phyloP scores from a whole-genome alignment of 2,797 vertebrate genomes.

The Pseudocheirus occidentalis region DNA sequence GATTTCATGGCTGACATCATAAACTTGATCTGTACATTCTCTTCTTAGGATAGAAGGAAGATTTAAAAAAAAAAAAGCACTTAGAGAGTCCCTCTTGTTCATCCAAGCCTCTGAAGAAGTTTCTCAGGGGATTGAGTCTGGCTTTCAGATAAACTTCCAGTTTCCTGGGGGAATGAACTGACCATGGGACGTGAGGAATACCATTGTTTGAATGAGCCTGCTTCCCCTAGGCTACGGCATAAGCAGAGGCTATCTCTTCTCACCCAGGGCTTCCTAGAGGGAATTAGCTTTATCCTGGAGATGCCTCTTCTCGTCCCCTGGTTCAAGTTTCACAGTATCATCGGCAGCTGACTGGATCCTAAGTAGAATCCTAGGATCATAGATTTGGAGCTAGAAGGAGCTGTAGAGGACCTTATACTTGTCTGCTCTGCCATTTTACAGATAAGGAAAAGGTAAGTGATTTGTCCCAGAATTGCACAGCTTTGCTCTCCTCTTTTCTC shows the following conservation, averaged over 20 bases:
- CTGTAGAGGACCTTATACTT: neutral
- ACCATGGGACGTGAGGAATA: neutral
- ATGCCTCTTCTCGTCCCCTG: neutral
- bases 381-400: neutral
- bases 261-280: neutral
- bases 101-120: neutral
- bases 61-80: neutral
- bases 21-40: neutral
- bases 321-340: neutral
- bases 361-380: neutral
- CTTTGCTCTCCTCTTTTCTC: neutral
- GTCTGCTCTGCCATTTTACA: neutral
- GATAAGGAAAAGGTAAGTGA: neutral
- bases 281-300: neutral
- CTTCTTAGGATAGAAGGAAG: neutral
- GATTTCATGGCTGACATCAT: neutral
- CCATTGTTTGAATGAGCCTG: neutral
- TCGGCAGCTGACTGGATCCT: neutral
- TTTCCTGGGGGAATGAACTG: neutral
- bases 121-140: neutral
- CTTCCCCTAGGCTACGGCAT: neutral
- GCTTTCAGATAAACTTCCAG: neutral
- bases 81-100: neutral
- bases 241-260: neutral
- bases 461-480: neutral